phyloP scores from a whole-genome alignment of 2,888 invertebrate genomes.

The Brenthis hecate region DNA sequence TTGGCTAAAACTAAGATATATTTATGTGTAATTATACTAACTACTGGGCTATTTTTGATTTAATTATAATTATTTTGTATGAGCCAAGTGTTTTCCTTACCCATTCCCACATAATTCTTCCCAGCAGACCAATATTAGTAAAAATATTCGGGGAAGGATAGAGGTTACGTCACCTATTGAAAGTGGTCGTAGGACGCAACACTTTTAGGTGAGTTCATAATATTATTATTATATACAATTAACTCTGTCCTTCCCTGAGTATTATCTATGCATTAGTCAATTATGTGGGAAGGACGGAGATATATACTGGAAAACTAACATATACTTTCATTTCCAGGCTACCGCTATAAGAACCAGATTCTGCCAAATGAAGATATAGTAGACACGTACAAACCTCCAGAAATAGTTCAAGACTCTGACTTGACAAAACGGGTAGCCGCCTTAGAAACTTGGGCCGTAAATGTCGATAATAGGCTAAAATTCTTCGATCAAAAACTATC shows the following conservation, averaged over 20 bases:
- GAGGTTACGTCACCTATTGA: slow-evolving; percentile 76
- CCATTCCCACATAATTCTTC: slow-evolving; percentile 66
- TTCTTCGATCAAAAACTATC: slow-evolving; percentile 80
- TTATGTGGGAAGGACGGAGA: slow-evolving; percentile 79
- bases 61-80: slow-evolving; percentile 61
- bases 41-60: slow-evolving; percentile 54
- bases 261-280: slow-evolving; percentile 48
- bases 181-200: slow-evolving; percentile 73
- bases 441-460: slow-evolving; percentile 75
- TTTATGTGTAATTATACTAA: slow-evolving; percentile 40
- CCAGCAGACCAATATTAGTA: slow-evolving; percentile 47
- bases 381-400: slow-evolving; percentile 63
- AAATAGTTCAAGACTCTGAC: slow-evolving; percentile 59
- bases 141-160: slow-evolving; percentile 72
- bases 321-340: slow-evolving; percentile 61
- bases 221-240: slow-evolving; percentile 54
- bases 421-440: slow-evolving; percentile 64
- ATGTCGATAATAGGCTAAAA: slow-evolving; percentile 78
- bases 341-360: slow-evolving; percentile 55
- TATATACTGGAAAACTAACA: slow-evolving; percentile 21
- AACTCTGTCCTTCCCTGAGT: slow-evolving; percentile 84
- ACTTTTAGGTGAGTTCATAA: slow-evolving; percentile 77
- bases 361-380: slow-evolving; percentile 48
- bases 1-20: slow-evolving; percentile 25
- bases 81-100: slow-evolving; percentile 52